Percentiles rank a stretch among this genome's conserved stretches.
Conservation (phyloP, 1,140 invertebrate species). For the Lordiphosa collinella region DNA sequence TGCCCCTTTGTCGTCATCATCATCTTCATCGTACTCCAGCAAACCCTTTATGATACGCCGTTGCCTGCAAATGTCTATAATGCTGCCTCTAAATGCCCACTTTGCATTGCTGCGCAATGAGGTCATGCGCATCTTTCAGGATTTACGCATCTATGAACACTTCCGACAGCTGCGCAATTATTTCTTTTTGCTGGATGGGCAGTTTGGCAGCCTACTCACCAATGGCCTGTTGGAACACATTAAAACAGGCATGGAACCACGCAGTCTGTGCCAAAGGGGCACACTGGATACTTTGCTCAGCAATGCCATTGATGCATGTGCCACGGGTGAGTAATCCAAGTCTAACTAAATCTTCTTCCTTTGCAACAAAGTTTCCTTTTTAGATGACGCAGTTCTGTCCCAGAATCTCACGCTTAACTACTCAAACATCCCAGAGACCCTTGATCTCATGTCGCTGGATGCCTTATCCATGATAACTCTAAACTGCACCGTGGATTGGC, state of each 20-base stretch:
- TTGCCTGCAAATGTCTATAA: constrained; percentile 84
- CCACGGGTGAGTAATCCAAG: constrained; percentile 54
- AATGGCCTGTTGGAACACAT: constrained; percentile 84
- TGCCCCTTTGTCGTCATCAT: no score
- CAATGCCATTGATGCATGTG: constrained; percentile 81
- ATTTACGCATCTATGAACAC: constrained; percentile 85
- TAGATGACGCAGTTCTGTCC: constrained; percentile 32
- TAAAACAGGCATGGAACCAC: constrained; percentile 82
- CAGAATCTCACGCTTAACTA: constrained; percentile 83
- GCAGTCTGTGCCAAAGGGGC: constrained; percentile 85
- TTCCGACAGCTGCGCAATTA: constrained; percentile 86
- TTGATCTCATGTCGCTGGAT: constrained; percentile 83
- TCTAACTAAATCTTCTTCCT: no score
- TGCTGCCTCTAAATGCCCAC: constrained; percentile 85
- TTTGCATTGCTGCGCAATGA: constrained; percentile 85
- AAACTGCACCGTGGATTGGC: constrained; percentile 87
- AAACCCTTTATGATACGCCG: constrained; percentile 80
- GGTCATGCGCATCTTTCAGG: constrained; percentile 85
- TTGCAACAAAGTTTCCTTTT: neutral
- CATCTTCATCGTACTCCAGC: neutral
- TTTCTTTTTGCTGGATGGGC: constrained; percentile 88
- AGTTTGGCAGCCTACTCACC: constrained; percentile 86
- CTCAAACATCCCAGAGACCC: constrained; percentile 81
- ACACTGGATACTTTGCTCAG: constrained; percentile 85
- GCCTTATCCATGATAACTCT: constrained; percentile 84